Percentiles rank a stretch among this genome's conserved stretches.
Evolutionary conservation across 30 jellyfish, hydroid and myxozoan genomes (phyloP).

Genomic region (Cassiopea xamachana): DNA sequence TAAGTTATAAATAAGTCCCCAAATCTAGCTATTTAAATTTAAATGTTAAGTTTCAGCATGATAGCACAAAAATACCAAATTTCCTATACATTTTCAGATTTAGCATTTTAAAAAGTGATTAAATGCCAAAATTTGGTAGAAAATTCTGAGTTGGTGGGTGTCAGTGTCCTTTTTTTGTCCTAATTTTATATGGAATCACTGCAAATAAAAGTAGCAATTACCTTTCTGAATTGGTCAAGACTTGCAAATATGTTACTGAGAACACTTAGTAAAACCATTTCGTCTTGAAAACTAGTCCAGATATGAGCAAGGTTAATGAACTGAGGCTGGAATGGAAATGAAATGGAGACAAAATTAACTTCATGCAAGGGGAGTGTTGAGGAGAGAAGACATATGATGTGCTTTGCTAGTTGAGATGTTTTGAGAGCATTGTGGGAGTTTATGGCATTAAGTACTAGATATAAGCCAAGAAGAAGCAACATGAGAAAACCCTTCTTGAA

Average conservation of each 20-base stretch:
- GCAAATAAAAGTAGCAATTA: not conserved
- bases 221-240: slow-evolving; percentile 86
- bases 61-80: too few relatives aligned
- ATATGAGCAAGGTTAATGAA: slow-evolving; percentile 88
- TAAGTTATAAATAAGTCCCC: too few relatives aligned
- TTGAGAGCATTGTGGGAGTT: too few relatives aligned
- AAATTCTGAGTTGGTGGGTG: not conserved
- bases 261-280: slow-evolving; percentile 85
- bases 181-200: not conserved
- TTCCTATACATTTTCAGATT: not conserved
- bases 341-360: not conserved
- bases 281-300: slow-evolving; percentile 95
- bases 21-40: too few relatives aligned
- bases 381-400: too few relatives aligned
- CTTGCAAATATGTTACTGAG: slow-evolving; percentile 80
- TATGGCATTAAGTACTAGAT: too few relatives aligned
- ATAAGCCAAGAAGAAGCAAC: too few relatives aligned
- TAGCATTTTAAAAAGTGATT: not conserved
- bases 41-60: too few relatives aligned
- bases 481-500: too few relatives aligned
- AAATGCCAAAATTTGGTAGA: not conserved
- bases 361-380: not conserved
- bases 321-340: slow-evolving; percentile 68
- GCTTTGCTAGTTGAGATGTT: too few relatives aligned
- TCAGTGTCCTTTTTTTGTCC: not conserved